Evolutionary conservation across 2,113 vertebrate species (phyloP).

Genomic region (Anarrhichthys ocellatus): DNA sequence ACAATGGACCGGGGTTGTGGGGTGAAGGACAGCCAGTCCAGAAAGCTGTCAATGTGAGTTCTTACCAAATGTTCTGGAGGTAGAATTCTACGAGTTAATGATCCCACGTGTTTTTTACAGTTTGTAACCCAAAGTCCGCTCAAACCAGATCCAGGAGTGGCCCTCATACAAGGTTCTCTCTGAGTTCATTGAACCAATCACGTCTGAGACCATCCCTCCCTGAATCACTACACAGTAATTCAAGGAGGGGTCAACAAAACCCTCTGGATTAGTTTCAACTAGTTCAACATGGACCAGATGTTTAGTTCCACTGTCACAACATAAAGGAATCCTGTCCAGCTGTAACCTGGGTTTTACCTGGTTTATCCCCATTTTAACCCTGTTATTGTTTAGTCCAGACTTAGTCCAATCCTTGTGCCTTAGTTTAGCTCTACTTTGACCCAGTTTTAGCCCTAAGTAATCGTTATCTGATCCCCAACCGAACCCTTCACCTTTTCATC

Average conservation of each 20-base stretch:
- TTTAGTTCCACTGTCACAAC: not conserved
- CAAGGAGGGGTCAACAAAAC: not conserved
- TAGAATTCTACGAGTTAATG: not conserved
- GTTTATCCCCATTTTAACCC: too few relatives aligned
- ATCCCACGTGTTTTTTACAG: not conserved
- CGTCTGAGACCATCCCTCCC: not conserved
- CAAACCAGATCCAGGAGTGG: not conserved
- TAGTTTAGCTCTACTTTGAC: too few relatives aligned
- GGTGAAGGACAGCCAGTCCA: slow-evolving; percentile 87
- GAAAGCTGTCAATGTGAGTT: slow-evolving; percentile 91
- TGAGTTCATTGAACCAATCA: not conserved
- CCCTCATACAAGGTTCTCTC: not conserved
- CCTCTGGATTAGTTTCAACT: not conserved
- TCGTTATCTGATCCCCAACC: too few relatives aligned
- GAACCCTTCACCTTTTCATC: too few relatives aligned
- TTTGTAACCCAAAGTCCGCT: not conserved
- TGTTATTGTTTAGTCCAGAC: too few relatives aligned
- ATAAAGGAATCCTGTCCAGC: too few relatives aligned
- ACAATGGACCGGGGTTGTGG: slow-evolving; percentile 85
- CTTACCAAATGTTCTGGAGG: not conserved
- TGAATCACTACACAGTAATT: too few relatives aligned
- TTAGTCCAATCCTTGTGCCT: too few relatives aligned
- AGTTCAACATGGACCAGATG: too few relatives aligned
- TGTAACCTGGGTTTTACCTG: too few relatives aligned
- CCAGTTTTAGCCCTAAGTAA: too few relatives aligned